Conservation (phyloP, 2,888 invertebrate species). For the Catonia carolina region DNA sequence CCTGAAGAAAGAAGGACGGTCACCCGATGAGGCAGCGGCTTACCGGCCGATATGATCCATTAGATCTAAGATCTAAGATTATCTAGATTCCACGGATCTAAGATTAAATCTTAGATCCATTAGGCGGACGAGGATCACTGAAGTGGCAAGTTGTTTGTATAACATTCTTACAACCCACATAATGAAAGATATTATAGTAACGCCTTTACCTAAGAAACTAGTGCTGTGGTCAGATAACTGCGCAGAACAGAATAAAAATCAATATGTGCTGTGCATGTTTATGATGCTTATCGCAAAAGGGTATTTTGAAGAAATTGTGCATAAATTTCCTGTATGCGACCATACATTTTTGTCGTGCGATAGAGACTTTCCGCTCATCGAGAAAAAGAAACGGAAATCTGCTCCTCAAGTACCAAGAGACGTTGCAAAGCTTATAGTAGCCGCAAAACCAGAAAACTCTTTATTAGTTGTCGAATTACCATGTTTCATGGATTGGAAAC, state of each 20-base stretch:
- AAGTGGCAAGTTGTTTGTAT: neutral
- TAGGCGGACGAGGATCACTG: neutral
- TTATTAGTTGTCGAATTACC: neutral
- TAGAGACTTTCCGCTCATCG: neutral
- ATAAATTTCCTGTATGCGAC: neutral
- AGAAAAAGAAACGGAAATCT: neutral
- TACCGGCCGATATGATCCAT: no score
- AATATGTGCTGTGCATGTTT: neutral
- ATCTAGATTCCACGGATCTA: no score
- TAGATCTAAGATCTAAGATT: no score
- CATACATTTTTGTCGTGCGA: constrained; percentile 1
- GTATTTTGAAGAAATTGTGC: neutral
- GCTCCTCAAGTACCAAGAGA: neutral
- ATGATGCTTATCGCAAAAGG: neutral
- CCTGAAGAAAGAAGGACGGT: no score
- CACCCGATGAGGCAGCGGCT: no score
- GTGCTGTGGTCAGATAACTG: neutral
- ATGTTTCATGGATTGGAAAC: neutral
- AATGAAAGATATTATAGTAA: neutral
- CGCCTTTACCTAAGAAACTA: neutral
- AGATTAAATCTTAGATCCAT: no score
- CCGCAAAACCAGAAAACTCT: neutral
- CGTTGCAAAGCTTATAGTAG: neutral
- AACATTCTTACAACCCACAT: constrained; percentile 1
- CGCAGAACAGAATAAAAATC: neutral